Base-by-base conservation (phyloP, 1,140 invertebrate genomes). In the Idris sp. region DNA sequence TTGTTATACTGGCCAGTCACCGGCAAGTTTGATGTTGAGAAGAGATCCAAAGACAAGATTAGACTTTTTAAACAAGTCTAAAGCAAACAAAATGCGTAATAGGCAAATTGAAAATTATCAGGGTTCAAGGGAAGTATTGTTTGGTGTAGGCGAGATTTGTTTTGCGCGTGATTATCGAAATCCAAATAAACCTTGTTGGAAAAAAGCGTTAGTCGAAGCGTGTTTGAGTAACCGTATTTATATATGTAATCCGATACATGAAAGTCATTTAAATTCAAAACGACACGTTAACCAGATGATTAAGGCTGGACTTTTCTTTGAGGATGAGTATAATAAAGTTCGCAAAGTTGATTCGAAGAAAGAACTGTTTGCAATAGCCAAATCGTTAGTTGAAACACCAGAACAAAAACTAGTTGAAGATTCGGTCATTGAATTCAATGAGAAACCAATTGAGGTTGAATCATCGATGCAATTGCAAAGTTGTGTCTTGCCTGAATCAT, bases 1-100 rank as follows among this genome's bases (percentile, higher is more conserved):
- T 38, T 53, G 26, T 30, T 56, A 43, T 14, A 79, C 72, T 13
- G 64, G 59, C 22, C 62, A 69, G 53, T 61, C 74, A 8, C 72
- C 65, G 4, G 59, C 61, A 4, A 68, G 58, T 56, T n/a, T 61
- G 5, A 68, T 76, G 56, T 36, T 68, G 8, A 53, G 53, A 6
- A 18, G 35, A 44, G 61, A 46, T 33, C 53, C n/a, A 7, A 49
- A 15, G 31, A 56, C 35, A 0, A 48, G 72, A 26, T 54, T 78
- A 0, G 51, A 72, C 33, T 58, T 72, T 33, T 25, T 78, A 25
- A 19, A 18, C 6, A 72, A 49, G 36, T 16, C 68, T 0, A 0
- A 8, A 4, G 51, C 19, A 7, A 30, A 58, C 9, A 64, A 44
- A 30, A 30, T 41, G 30, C 36, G 68, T 2, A 7, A 11, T 2